Evolutionary conservation across 2,113 vertebrate species (phyloP), one percentile per base, ranked within the genome.

Genomic region (Patagioenas fasciata): DNA sequence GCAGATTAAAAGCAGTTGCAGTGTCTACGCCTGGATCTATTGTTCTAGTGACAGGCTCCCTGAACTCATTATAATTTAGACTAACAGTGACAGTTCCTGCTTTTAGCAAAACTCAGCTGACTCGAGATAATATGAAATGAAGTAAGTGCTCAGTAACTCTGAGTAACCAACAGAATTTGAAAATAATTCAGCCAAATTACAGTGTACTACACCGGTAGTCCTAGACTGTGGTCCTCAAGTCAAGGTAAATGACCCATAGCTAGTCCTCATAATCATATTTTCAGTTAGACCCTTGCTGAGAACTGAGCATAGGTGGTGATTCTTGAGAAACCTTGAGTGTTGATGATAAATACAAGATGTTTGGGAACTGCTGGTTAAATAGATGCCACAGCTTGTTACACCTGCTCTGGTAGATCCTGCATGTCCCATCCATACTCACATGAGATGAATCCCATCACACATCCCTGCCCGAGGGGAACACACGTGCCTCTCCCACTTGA

Each of bases 1-100:
- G 74, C 91, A 96, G 95, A 96, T 96, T 97, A 96, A 93, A 96
- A 95, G 85, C 82, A 88, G 91, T 67, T 93, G 85, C 90, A 77
- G 65, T 53, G 73, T 87, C 81, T 81, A 77, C 0, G 80, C 89
- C 88, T 88, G 60, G 57, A 89, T 82, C 88, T 86, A 96, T 96
- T 96, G 96, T 96, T 97, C 94, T 80, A 25, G 32, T 96, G 95
- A 96, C 92, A 92, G 85, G 79, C 83, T 95, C 74, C 36, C 84
- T 95, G 72, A 47, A 88, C 64, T 70, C 73, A 54, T 69, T 79
- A 58, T 89, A 93, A 94, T 88, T 82, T 81, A 83, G 92, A 95
- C 86, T 92, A 93, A 82, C 53, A 77, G 71, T 96, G 91, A 94
- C 88, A 93, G 73, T 54, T 94, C 47, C 58, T 91, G 86, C 89